A percentile compares a stretch with the other conserved stretches of the same genome.
These are phyloP conservation scores for Netelia virgata DNA, from an alignment of 2,888 invertebrate genomes.

Conservation along the genomic window DNA sequence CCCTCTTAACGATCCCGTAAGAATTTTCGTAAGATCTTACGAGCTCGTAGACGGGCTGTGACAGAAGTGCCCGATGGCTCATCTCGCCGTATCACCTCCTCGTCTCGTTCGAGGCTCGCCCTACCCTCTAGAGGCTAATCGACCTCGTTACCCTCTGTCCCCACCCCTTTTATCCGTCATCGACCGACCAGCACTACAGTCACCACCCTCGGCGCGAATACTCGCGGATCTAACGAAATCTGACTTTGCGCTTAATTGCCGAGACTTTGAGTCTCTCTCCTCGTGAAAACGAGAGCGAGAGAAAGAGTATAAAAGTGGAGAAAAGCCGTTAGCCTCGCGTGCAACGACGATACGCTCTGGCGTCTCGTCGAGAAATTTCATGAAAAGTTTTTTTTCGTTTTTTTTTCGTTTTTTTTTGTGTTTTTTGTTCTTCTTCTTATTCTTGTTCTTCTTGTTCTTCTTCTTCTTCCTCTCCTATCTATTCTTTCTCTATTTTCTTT, in stretches of 20 bases:
- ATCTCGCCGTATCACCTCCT: constrained; percentile 31
- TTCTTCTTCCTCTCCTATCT: neutral
- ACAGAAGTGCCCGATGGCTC: constrained; percentile 45
- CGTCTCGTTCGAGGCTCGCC: constrained; percentile 3
- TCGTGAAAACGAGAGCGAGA: neutral
- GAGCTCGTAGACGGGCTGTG: constrained; percentile 47
- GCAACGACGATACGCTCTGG: constrained; percentile 27
- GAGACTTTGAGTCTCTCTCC: constrained; percentile 34
- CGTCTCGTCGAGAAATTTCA: constrained; percentile 33
- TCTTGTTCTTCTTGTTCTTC: neutral
- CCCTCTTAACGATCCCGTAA: constrained; percentile 44
- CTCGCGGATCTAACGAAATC: constrained; percentile 58
- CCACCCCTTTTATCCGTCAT: too few relatives aligned
- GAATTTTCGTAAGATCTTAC: constrained; percentile 55
- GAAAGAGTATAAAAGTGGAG: constrained; percentile 18
- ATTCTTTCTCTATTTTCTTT: constrained; percentile 13
- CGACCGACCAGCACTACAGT: too few relatives aligned
- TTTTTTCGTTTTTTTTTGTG: neutral
- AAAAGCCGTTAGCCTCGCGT: constrained; percentile 38
- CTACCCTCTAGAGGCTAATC: constrained; percentile 46
- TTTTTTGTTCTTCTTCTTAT: too few relatives aligned
- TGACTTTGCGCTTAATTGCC: constrained; percentile 57
- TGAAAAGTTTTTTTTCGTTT: constrained; percentile 45
- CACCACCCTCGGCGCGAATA: neutral
- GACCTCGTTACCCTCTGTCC: constrained; percentile 50